Percentiles rank a stretch among this genome's conserved stretches.
These are phyloP conservation scores for Eulimnadia texana DNA, from an alignment of 1,140 invertebrate species.

Conservation along the genomic window DNA sequence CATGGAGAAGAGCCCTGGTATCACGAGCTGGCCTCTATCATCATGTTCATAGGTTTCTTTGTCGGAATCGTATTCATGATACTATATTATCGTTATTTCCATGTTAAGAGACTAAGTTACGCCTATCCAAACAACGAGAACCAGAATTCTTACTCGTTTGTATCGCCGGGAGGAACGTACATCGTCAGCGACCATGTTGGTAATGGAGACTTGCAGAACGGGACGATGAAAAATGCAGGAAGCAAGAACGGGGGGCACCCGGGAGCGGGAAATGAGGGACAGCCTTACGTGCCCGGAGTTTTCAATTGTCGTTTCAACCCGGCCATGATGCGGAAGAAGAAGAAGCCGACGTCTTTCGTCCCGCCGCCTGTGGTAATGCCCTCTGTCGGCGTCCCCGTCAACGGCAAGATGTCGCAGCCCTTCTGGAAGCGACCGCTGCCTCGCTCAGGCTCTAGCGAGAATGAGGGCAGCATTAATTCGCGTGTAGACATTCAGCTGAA, in stretches of 20 bases:
- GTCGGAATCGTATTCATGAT: conserved; percentile 67
- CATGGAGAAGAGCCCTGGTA: conserved; percentile 32
- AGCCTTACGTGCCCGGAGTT: conserved; percentile 51
- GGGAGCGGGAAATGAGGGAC: conserved; percentile 17
- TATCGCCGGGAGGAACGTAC: conserved; percentile 8
- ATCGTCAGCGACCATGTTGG: conserved; percentile 13
- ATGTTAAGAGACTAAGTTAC: conserved; percentile 32
- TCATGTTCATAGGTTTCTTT: conserved; percentile 50
- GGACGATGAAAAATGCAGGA: neutral
- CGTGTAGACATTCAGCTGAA: conserved; percentile 73
- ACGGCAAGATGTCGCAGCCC: conserved; percentile 36
- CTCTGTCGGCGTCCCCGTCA: conserved; percentile 8
- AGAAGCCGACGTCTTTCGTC: conserved; percentile 72
- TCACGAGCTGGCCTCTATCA: conserved; percentile 31
- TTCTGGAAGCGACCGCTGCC: conserved; percentile 66
- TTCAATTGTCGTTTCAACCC: conserved; percentile 81
- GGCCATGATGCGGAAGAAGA: conserved; percentile 62
- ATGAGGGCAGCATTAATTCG: conserved; percentile 55
- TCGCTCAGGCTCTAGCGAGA: conserved; percentile 44
- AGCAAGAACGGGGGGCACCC: conserved; percentile 14
- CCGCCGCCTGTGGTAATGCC: conserved; percentile 45
- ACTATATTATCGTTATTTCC: conserved; percentile 57
- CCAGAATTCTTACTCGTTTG: neutral
- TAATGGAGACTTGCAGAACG: neutral
- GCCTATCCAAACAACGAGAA: conserved; percentile 2